A percentile compares a stretch with the other conserved stretches of the same genome.
phyloP scores from a whole-genome alignment of 1,140 invertebrate species.

The Harpegnathos saltator region DNA sequence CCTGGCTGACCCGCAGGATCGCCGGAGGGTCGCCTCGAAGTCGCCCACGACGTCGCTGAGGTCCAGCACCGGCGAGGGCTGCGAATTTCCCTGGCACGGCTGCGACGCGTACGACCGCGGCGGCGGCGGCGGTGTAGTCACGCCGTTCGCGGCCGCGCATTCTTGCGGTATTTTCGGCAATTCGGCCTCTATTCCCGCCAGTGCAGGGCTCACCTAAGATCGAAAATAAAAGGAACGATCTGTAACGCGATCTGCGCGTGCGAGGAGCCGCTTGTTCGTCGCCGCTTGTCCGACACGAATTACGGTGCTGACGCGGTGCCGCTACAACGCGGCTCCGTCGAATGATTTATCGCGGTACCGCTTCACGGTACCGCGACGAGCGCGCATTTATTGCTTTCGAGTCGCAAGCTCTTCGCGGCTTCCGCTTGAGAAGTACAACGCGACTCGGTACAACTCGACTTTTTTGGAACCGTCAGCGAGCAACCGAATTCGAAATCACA shows the following conservation, averaged over 20 bases:
- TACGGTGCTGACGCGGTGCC: background rate
- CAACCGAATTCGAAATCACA: too few relatives aligned
- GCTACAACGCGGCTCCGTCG: background rate
- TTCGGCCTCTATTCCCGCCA: slow-evolving; percentile 75
- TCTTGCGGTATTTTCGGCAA: slow-evolving; percentile 79
- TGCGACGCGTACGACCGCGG: slow-evolving; percentile 64
- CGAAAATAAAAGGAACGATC: slow-evolving; percentile 48
- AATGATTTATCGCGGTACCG: slow-evolving; percentile 46
- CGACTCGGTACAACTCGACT: background rate
- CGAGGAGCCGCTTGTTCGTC: background rate
- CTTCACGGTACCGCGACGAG: slow-evolving; percentile 7
- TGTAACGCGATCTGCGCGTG: slow-evolving; percentile 4
- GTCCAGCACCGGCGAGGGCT: slow-evolving; percentile 75
- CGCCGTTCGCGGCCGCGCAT: slow-evolving; percentile 70
- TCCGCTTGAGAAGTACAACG: background rate
- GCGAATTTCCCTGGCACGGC: slow-evolving; percentile 47
- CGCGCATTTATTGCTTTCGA: slow-evolving; percentile 24
- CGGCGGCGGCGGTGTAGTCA: slow-evolving; percentile 63
- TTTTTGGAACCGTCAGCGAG: too few relatives aligned
- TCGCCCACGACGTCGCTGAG: slow-evolving; percentile 90
- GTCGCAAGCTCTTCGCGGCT: too few relatives aligned
- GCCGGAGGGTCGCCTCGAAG: slow-evolving; percentile 90
- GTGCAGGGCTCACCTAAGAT: slow-evolving; percentile 78
- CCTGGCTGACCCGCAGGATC: slow-evolving; percentile 82
- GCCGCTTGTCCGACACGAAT: slow-evolving; percentile 18